phyloP scores from a whole-genome alignment of 2,113 vertebrate species.

The Tetrax tetrax region DNA sequence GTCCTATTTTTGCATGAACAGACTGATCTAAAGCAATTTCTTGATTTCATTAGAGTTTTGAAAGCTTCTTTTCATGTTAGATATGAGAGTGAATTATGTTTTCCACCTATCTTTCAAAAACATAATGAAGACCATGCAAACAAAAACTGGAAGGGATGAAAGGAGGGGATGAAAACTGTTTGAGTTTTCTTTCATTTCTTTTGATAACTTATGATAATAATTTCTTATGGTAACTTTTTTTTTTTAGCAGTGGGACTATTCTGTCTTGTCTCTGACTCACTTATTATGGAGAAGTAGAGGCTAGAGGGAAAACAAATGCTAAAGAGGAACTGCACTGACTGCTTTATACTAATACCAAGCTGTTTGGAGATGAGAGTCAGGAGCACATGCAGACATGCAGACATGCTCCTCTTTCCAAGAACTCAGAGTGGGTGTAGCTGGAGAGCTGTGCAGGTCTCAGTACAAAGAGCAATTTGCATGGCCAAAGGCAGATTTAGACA shows the following conservation, averaged over 20 bases:
- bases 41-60: background rate
- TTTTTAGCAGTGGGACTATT: background rate
- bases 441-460: background rate
- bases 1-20: background rate
- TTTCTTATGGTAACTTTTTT: background rate
- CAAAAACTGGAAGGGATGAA: background rate
- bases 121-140: background rate
- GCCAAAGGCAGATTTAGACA: background rate
- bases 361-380: background rate
- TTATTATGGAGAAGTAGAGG: background rate
- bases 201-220: background rate
- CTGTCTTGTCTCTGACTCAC: background rate
- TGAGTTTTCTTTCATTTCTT: background rate
- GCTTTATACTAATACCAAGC: background rate
- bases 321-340: background rate
- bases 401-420: background rate
- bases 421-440: background rate
- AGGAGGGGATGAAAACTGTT: background rate
- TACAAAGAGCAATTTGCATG: background rate
- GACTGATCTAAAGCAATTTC: background rate
- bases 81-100: background rate
- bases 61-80: background rate
- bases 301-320: background rate
- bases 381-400: background rate
- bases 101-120: background rate